Percentiles rank a stretch among this genome's conserved stretches.
These are phyloP conservation scores for Leptonema lineaticorne DNA, from an alignment of 1,140 invertebrate genomes.

Conservation along the genomic window DNA sequence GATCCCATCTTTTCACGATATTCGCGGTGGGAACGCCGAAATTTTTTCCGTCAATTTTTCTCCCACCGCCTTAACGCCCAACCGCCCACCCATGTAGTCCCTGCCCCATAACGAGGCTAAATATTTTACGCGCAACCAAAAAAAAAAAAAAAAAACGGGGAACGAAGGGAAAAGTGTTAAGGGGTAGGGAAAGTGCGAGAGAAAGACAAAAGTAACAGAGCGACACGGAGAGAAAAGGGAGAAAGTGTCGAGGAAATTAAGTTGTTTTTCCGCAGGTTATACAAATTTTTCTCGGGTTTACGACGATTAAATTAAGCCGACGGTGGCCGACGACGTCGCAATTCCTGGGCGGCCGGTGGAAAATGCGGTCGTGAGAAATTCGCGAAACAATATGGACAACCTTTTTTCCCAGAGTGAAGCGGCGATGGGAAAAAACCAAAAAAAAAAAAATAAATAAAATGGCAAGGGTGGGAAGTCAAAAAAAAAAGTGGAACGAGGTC, in stretches of 20 bases:
- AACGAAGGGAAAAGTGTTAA: too few relatives aligned
- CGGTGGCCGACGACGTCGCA: neutral
- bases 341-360: neutral
- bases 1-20: neutral
- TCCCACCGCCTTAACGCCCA: too few relatives aligned
- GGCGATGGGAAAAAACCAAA: too few relatives aligned
- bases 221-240: neutral
- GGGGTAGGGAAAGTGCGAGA: neutral
- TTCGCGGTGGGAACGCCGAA: neutral
- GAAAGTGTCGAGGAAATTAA: slow-evolving; percentile 25
- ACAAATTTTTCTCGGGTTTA: slow-evolving; percentile 32
- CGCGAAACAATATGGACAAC: neutral
- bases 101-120: neutral
- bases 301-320: slow-evolving; percentile 21
- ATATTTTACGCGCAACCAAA: slow-evolving; percentile 1
- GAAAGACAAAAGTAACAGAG: neutral
- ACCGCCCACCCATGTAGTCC: neutral
- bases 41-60: neutral
- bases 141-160: too few relatives aligned
- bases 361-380: neutral
- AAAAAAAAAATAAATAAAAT: too few relatives aligned
- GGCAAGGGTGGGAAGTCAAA: too few relatives aligned
- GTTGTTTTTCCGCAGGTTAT: slow-evolving; percentile 28
- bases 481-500: too few relatives aligned
- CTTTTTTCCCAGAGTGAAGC: too few relatives aligned